phyloP scores from a whole-genome alignment of 92 coral and sea anemone species.

The Actinostola sp. region DNA sequence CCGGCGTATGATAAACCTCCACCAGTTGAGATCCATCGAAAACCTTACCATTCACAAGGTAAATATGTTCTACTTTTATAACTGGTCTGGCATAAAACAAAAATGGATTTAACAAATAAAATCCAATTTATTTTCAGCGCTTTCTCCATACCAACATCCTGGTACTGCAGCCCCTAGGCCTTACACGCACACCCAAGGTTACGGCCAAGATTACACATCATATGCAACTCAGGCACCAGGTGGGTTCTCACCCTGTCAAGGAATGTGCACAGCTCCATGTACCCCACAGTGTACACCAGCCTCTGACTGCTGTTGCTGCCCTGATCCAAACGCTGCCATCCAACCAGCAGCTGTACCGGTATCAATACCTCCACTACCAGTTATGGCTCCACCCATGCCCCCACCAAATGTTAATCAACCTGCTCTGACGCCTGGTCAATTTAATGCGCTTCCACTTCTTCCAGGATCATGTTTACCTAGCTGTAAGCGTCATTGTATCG shows the following conservation, averaged over 20 bases:
- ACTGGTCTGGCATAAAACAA: background rate
- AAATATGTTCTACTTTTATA: background rate
- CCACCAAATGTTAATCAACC: constrained; percentile 25
- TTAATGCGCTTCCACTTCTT: constrained; percentile 34
- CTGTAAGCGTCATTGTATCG: constrained; percentile 72
- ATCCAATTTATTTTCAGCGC: background rate
- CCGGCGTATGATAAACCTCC: constrained; percentile 33
- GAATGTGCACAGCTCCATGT: constrained; percentile 78
- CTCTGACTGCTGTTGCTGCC: constrained; percentile 86
- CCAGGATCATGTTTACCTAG: constrained; percentile 61
- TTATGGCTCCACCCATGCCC: constrained; percentile 15
- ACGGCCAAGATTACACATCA: constrained; percentile 5
- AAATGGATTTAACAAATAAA: too few species aligned
- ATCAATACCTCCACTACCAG: constrained; percentile 28
- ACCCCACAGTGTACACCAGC: constrained; percentile 56
- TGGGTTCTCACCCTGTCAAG: constrained; percentile 62
- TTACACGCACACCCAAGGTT: constrained; percentile 2
- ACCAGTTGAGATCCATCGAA: constrained; percentile 7
- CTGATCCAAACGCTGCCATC: constrained; percentile 49
- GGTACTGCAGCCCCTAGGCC: constrained; percentile 17
- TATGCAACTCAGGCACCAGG: constrained; percentile 5
- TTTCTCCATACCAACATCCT: constrained; percentile 11
- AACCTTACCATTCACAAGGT: constrained; percentile 23
- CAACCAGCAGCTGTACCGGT: constrained; percentile 33
- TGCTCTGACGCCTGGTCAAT: constrained; percentile 34